Percentiles rank a stretch among this genome's conserved stretches.
Evolutionary conservation across 2,888 invertebrate species (phyloP).

Genomic region (Lepidocyrtinus sp.): DNA sequence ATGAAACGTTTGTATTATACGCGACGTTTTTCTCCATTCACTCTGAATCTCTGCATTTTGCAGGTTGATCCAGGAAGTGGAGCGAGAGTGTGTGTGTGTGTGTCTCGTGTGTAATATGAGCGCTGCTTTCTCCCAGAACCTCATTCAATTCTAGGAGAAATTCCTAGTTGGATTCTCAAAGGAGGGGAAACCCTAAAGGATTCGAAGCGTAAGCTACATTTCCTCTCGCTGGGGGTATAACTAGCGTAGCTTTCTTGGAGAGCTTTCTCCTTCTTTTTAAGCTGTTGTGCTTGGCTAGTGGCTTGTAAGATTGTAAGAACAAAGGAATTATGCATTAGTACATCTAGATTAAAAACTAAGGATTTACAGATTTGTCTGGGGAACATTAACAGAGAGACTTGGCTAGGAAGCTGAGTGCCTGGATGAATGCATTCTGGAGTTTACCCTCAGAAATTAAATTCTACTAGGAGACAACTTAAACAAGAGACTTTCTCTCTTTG

Average conservation of each 20-base stretch:
- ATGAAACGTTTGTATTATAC: slow-evolving; percentile 59
- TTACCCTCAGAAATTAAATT: no score
- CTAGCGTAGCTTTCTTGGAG: no score
- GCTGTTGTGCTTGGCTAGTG: slow-evolving; percentile 3
- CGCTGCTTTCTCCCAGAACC: not conserved
- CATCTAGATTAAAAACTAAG: slow-evolving; percentile 47
- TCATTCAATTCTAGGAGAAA: no score
- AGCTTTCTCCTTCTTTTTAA: no score
- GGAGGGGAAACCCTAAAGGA: no score
- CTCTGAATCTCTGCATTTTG: slow-evolving; percentile 40
- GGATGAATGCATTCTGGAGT: no score
- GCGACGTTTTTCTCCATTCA: slow-evolving; percentile 36
- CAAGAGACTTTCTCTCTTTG: no score
- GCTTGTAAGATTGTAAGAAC: slow-evolving; percentile 35
- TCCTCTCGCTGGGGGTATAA: no score
- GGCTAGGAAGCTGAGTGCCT: no score
- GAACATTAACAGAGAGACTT: not conserved
- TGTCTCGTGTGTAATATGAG: slow-evolving; percentile 25
- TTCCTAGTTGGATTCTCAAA: not conserved
- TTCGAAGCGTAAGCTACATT: no score
- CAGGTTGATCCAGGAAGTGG: slow-evolving; percentile 46
- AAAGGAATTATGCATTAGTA: slow-evolving; percentile 45
- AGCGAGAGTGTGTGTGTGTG: no score
- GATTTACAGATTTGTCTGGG: slow-evolving; percentile 17
- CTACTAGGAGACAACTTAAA: not conserved